Evolutionary conservation across 2,888 invertebrate genomes (phyloP).

Genomic region (Calephelis perditalis): DNA sequence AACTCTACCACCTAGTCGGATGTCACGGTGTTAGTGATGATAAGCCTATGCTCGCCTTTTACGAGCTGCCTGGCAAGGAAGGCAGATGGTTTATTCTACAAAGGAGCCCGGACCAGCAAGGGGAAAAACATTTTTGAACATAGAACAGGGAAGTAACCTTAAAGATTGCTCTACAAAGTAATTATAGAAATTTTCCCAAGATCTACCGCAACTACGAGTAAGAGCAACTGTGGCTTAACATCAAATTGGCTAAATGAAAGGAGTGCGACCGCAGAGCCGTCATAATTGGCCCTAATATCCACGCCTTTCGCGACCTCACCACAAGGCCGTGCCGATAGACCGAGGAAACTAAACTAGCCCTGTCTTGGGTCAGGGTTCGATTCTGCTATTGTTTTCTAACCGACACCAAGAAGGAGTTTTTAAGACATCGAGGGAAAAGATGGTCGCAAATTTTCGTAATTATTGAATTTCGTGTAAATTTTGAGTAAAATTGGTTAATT

Average conservation of each 20-base stretch:
- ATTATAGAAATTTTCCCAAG: not conserved
- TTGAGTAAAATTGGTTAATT: too few relatives aligned
- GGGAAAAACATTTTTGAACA: too few relatives aligned
- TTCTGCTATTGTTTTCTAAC: constrained; percentile 13
- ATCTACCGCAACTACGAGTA: constrained; percentile 11
- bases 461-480: too few relatives aligned
- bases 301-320: constrained; percentile 22
- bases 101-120: too few relatives aligned
- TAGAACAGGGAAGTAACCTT: too few relatives aligned
- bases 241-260: constrained; percentile 25
- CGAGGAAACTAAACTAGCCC: constrained; percentile 29
- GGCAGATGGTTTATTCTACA: too few relatives aligned
- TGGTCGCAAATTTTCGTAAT: too few relatives aligned
- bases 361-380: constrained; percentile 32
- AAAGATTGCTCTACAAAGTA: not conserved
- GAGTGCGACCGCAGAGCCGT: constrained; percentile 22
- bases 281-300: constrained; percentile 16
- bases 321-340: constrained; percentile 32
- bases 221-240: constrained; percentile 19
- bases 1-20: too few relatives aligned
- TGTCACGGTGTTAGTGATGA: too few relatives aligned
- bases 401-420: not conserved
- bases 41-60: too few relatives aligned
- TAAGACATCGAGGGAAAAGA: not conserved
- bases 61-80: too few relatives aligned